These are phyloP conservation scores for Diaperis boleti DNA, from an alignment of 2,888 invertebrate species.

Conservation along the genomic window DNA sequence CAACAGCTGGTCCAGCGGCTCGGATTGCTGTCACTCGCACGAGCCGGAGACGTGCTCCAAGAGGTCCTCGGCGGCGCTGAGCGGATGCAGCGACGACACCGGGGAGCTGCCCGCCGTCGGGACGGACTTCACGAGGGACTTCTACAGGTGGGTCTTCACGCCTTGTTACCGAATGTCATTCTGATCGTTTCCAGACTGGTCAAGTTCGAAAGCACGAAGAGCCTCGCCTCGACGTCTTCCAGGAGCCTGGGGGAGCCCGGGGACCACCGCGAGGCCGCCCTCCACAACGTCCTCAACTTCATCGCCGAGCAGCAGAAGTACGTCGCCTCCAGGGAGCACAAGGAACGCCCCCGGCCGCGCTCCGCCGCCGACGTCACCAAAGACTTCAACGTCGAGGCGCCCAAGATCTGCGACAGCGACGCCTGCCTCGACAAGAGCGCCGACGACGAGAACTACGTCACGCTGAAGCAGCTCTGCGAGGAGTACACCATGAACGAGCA, in stretches of 20 bases:
- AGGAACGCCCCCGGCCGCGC: conserved; percentile 69
- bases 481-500: conserved; percentile 58
- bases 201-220: conserved; percentile 85
- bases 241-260: conserved; percentile 74
- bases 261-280: conserved; percentile 76
- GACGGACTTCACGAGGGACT: conserved; percentile 82
- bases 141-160: conserved; percentile 68
- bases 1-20: conserved; percentile 70
- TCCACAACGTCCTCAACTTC: conserved; percentile 80
- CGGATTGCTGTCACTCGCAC: conserved; percentile 65
- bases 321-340: conserved; percentile 70
- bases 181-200: conserved; percentile 70
- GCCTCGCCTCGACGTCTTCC: conserved; percentile 81
- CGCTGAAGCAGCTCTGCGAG: conserved; percentile 63
- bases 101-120: conserved; percentile 76
- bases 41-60: conserved; percentile 74
- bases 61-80: conserved; percentile 77
- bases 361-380: conserved; percentile 65
- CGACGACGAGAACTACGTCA: conserved; percentile 64
- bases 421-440: conserved; percentile 51
- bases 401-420: conserved; percentile 59
- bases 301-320: conserved; percentile 84
- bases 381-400: conserved; percentile 70
- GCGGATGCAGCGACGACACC: conserved; percentile 75
- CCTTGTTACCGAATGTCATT: too few species aligned